These are phyloP conservation scores for Archips crataeganus DNA, from an alignment of 2,888 invertebrate species.

Conservation along the genomic window DNA sequence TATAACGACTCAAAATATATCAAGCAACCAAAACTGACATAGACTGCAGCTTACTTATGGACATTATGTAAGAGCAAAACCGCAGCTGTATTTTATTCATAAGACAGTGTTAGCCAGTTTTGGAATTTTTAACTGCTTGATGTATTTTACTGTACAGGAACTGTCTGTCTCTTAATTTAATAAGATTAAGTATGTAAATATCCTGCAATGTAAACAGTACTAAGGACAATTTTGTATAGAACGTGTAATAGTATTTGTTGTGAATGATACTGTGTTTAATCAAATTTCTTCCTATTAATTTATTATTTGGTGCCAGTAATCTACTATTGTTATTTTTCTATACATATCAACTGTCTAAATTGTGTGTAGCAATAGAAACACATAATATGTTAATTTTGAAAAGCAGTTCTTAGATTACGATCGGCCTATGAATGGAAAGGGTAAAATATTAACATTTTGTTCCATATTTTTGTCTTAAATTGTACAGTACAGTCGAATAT, in stretches of 20 bases:
- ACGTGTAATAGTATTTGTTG: constrained; percentile 69
- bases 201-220: constrained; percentile 59
- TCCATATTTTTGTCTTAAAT: constrained; percentile 7
- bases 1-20: constrained; percentile 52
- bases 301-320: constrained; percentile 60
- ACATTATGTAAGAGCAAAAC: constrained; percentile 3
- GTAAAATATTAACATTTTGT: constrained; percentile 8
- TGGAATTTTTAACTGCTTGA: constrained; percentile 44
- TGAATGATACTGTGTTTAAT: constrained; percentile 62
- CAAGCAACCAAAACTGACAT: constrained; percentile 47
- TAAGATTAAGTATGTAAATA: constrained; percentile 78
- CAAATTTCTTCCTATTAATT: constrained; percentile 53
- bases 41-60: constrained; percentile 5
- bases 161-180: constrained; percentile 59
- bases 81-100: constrained; percentile 23
- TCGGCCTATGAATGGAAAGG: constrained; percentile 34
- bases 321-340: constrained; percentile 23
- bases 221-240: constrained; percentile 78
- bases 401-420: constrained; percentile 27
- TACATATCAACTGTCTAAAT: constrained; percentile 39
- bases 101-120: neutral
- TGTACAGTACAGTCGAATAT: neutral
- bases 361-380: constrained; percentile 31
- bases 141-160: constrained; percentile 59
- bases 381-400: constrained; percentile 22